A percentile compares a stretch with the other conserved stretches of the same genome.
Conservation (phyloP, 2,797 vertebrate species). For the Lepilemur septentrionalis region DNA sequence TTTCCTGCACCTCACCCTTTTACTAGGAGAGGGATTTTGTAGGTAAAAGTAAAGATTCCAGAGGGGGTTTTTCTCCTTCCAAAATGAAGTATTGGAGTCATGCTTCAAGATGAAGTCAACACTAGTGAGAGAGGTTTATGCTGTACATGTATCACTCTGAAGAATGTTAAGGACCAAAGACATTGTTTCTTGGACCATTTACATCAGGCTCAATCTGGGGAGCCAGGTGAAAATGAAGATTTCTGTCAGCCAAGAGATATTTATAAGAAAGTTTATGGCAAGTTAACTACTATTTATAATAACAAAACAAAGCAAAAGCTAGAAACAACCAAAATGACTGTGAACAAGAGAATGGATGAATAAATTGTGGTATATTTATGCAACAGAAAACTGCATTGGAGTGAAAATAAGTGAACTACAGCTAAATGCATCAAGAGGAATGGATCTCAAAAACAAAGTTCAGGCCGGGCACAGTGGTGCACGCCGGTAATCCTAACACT, state of each 20-base stretch:
- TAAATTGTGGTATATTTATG: not conserved
- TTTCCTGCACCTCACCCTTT: conserved; percentile 8
- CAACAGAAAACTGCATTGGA: not conserved
- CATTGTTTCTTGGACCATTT: conserved; percentile 23
- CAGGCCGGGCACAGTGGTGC: not conserved
- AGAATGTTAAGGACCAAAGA: conserved; percentile 23
- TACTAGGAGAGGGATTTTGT: not conserved
- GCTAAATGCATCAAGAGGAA: not conserved
- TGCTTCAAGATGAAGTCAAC: conserved; percentile 22
- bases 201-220: conserved; percentile 5
- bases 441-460: not conserved
- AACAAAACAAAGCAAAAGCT: conserved; percentile 28
- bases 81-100: conserved; percentile 8
- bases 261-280: not conserved
- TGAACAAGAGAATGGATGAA: not conserved
- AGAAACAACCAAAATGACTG: conserved; percentile 11
- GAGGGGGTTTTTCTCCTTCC: not conserved
- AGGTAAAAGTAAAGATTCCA: conserved; percentile 51
- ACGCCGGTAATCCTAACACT: too few species aligned
- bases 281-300: not conserved
- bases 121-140: conserved; percentile 26
- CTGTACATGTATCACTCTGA: not conserved
- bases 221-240: conserved; percentile 32
- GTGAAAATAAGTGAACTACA: not conserved
- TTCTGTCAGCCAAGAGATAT: not conserved